Evolutionary conservation across 2,797 vertebrate genomes (phyloP).

Genomic region (Heterohyrax brucei): DNA sequence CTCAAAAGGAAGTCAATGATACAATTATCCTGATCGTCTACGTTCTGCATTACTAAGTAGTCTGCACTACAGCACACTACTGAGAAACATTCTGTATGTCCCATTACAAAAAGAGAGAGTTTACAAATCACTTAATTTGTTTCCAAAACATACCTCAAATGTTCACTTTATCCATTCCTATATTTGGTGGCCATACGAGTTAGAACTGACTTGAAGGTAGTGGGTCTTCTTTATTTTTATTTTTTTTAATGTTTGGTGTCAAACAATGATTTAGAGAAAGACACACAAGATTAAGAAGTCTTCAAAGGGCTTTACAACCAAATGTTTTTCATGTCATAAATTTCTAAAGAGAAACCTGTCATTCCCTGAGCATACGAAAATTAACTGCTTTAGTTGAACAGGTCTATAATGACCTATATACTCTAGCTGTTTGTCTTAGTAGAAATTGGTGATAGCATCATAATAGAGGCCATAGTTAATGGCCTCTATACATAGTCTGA

Average conservation of each 20-base stretch:
- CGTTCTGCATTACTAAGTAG: background rate
- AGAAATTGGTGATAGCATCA: background rate
- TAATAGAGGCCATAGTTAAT: background rate
- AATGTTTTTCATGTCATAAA: background rate
- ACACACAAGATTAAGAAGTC: background rate
- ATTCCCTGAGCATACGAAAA: background rate
- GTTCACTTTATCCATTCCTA: background rate
- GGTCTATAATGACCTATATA: too few species aligned
- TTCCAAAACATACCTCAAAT: background rate
- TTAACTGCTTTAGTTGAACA: background rate
- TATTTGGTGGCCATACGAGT: background rate
- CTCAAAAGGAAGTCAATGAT: background rate
- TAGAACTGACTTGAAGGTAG: background rate
- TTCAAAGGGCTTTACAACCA: background rate
- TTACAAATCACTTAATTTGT: background rate
- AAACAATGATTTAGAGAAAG: background rate
- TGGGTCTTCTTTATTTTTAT: background rate
- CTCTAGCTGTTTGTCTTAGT: background rate
- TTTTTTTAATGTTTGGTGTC: background rate
- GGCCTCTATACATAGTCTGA: background rate
- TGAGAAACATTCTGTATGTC: background rate
- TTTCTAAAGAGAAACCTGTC: background rate
- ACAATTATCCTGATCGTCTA: background rate
- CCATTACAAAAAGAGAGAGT: background rate
- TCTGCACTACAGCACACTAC: background rate